Evolutionary conservation across 1,140 invertebrate species (phyloP), one percentile per base, ranked within the genome.

Genomic region (Saxidomus purpurata): DNA sequence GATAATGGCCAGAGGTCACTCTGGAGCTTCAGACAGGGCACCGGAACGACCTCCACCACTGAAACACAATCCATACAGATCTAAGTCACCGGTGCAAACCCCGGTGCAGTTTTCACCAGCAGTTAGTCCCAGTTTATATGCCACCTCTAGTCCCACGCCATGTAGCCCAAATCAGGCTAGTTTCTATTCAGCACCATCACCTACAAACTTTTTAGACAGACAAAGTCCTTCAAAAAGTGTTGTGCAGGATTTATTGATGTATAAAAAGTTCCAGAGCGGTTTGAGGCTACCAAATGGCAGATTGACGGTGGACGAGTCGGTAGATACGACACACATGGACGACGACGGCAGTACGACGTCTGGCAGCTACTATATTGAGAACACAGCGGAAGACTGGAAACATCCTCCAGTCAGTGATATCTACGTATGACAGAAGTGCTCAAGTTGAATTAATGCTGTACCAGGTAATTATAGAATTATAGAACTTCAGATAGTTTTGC

Each of bases 241-340:
- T 36, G 76, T 88, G 59, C 86, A 88, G 55, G 86, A 88, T 43
- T 88, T 88, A 71, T 52, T 88, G 6, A 88, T 88, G 86, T 88
- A 88, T 81, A 88, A 88, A 88, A 88, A 88, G 43, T 88, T 88
- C 71, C 86, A 88, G 71, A 88, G 81, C 81, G 86, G 86, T 11
- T 38, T 88, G 17, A 31, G 38, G 19, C 71, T 47, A 34, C n/a
- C 55, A 11, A 63, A 61, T 55, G 55, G 77, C 22, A 67, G 77
- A 28, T 67, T 67, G 19, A 80, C 61, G 9, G 40, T 69, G n/a
- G 86, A 80, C 34, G 86, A 88, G 59, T 88, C 86, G 3, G 77
- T 88, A 17, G 86, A 88, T 28, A 88, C 86, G 38, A 88, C 86
- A 19, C 77, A 88, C 19, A 40, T 80, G 17, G 86, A 88, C 19